Base-by-base conservation (phyloP, 23 tunicate species). In the Ciona savignyi region DNA sequence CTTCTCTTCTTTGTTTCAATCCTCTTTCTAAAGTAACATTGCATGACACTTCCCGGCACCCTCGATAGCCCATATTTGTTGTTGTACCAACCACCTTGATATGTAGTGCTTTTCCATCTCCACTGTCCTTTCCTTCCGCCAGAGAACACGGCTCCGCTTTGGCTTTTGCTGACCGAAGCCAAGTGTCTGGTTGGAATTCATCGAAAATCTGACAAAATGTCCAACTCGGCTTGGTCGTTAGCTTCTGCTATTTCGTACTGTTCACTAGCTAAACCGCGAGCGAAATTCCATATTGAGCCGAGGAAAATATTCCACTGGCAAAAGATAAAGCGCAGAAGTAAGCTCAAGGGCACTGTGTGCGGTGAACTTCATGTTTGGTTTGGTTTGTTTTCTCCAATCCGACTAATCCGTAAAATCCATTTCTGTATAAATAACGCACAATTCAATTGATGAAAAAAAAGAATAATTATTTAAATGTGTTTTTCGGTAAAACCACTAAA, bases 101-200 rank as follows among this genome's bases (percentile, higher is more conserved):
- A 27, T 66, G 26, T 1, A 27, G 70, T 23, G 2, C 21, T 6
- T 24, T 66, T 27, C 30, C 31, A 66, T 24, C 28, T 66, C 30
- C 31, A 4, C 67, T 21, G 25, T 48, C 63, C 34, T 33, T 72
- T 25, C 72, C 35, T 67, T 9, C 60, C 31, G 26, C 24, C 70
- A 82, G 87, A 82, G 35, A 25, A 73, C 23, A 27, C 89, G 3
- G 6, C 69, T 29, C 33, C 33, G 56, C 72, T 70, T 20, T 86
- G 93, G 93, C 82, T 65, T 51, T 49, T 86, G 34, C 81, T 86
- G 34, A 51, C 87, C 27, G 93, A 80, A n/a, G 63, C 93, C 25
- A 79, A 79, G 63, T 86, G 93, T 68, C 73, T 86, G 49, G 75
- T 62, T 32, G 93, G 93, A 74, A 86, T 86, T 42, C 68, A 65